phyloP scores from a whole-genome alignment of 2,113 vertebrate species.

The Echinops telfairi region DNA sequence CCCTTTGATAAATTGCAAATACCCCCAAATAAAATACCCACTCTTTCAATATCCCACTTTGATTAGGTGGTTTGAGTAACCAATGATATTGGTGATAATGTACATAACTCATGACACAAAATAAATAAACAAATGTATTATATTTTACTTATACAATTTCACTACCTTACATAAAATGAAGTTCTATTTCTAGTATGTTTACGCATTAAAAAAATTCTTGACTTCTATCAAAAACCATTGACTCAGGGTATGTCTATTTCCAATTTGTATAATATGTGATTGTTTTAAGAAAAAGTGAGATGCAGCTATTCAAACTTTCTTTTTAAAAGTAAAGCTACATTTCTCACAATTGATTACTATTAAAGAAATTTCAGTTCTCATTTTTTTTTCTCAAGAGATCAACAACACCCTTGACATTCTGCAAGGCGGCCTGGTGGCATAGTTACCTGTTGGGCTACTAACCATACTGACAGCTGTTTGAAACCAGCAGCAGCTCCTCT shows the following conservation, averaged over 20 bases:
- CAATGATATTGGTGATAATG: background rate
- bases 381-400: constrained; percentile 23
- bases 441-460: no score
- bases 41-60: background rate
- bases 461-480: no score
- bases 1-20: background rate
- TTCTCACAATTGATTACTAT: background rate
- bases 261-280: background rate
- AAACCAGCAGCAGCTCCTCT: no score
- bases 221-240: background rate
- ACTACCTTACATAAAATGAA: constrained; percentile 4
- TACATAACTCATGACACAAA: background rate
- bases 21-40: background rate
- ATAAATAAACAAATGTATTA: background rate
- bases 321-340: background rate
- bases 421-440: no score
- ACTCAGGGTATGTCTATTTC: constrained; percentile 20
- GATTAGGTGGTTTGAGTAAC: background rate
- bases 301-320: background rate
- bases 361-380: constrained; percentile 24
- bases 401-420: background rate
- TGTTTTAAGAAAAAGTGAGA: constrained; percentile 49
- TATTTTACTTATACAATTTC: background rate
- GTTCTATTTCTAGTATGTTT: constrained; percentile 28
- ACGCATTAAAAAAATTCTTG: constrained; percentile 7